Base-by-base conservation (phyloP, 2,888 invertebrate species). In the Netelia fuscicornis region DNA sequence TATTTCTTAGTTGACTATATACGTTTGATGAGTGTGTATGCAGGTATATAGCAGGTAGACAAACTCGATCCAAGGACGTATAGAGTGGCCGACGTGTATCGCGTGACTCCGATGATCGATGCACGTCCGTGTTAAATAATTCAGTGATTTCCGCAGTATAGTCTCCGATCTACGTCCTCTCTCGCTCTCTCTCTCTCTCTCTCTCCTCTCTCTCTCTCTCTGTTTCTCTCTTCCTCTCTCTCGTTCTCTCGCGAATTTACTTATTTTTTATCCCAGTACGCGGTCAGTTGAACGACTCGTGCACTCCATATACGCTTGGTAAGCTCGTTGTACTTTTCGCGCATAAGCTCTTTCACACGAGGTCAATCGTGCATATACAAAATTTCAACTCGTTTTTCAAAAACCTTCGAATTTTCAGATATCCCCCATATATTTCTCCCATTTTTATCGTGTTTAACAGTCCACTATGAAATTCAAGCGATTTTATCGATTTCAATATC, bases 41-140 rank as follows among this genome's bases (percentile, higher is more conserved):
- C 13, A 65, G 2, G 3, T 9, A 68, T 60, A 30, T 25, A 25
- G 56, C 58, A 64, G 20, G 54, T 54, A 68, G 42, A 70, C 20
- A 56, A 13, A n/a, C 58, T 44, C 23, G 64, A 60, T 23, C 75
- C n/a, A 20, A 67, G 75, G 17, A 78, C 20, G 79, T 48, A 74
- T 42, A 64, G 77, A 52, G 58, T 80, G 64, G 42, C 37, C 82
- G 81, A 87, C 84, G 83, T 30, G 30, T 83, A 90, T 91, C 91
- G 90, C 92, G 91, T 91, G 92, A 91, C 90, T 88, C 74, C 83
- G 86, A 90, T 90, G 90, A 92, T 91, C 90, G 89, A 91, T 90
- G 90, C 88, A 85, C 83, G 82, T 77, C 81, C 80, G 87, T 82
- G 88, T 91, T 91, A 89, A 91, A 92, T 92, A 91, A 92, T 92